phyloP scores from a whole-genome alignment of 1,140 invertebrate genomes.

The Megalonaias nervosa region DNA sequence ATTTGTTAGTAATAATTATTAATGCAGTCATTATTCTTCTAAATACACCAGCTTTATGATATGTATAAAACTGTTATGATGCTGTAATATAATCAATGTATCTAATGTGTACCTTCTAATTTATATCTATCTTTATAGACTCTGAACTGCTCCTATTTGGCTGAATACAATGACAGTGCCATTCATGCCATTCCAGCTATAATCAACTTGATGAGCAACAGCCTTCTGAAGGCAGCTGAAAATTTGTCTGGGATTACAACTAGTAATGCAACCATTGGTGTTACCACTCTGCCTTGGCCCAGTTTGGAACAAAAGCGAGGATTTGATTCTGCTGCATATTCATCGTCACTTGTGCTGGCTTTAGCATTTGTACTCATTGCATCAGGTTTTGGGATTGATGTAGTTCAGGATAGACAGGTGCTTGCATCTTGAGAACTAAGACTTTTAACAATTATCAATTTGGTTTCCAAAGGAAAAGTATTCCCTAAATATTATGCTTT shows the following conservation, averaged over 20 bases:
- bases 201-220: slow-evolving; percentile 83
- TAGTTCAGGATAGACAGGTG: slow-evolving; percentile 89
- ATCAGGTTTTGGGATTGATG: slow-evolving; percentile 83
- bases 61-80: too few relatives aligned
- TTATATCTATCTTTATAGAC: too few relatives aligned
- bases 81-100: too few relatives aligned
- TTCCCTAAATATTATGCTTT: too few relatives aligned
- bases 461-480: too few relatives aligned
- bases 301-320: slow-evolving; percentile 79
- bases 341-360: slow-evolving; percentile 82
- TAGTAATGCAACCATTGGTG: slow-evolving; percentile 35
- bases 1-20: too few relatives aligned
- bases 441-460: too few relatives aligned
- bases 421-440: too few relatives aligned
- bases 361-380: slow-evolving; percentile 85
- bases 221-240: slow-evolving; percentile 71
- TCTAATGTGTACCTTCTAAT: too few relatives aligned
- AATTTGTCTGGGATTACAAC: slow-evolving; percentile 16
- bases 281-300: slow-evolving; percentile 78
- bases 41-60: too few relatives aligned
- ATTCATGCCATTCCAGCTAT: slow-evolving; percentile 85
- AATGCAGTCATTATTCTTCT: too few relatives aligned
- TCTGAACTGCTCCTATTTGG: slow-evolving; percentile 11
- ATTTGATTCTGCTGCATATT: slow-evolving; percentile 81
- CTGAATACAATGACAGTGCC: slow-evolving; percentile 85